Percentiles rank a stretch among this genome's conserved stretches.
These are phyloP conservation scores for Coreius guichenoti DNA, from an alignment of 2,797 vertebrate genomes.

Conservation along the genomic window DNA sequence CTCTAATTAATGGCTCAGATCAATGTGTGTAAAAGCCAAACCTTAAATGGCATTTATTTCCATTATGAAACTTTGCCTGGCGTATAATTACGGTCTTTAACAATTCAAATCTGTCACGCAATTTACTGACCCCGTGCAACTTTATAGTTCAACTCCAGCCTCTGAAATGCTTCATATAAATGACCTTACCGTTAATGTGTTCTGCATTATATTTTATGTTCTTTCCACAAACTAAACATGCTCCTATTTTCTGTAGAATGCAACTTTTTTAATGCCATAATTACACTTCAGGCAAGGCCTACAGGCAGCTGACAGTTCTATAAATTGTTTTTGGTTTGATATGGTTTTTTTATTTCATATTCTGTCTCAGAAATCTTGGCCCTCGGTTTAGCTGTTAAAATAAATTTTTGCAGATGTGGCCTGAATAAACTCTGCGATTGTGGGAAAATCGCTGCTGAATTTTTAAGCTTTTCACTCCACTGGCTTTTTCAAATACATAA, in stretches of 20 bases:
- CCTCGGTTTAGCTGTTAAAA: constrained; percentile 42
- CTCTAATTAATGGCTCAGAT: constrained; percentile 44
- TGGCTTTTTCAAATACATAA: constrained; percentile 15
- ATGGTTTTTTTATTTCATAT: constrained; percentile 53
- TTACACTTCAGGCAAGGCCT: constrained; percentile 44
- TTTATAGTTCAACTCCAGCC: constrained; percentile 49
- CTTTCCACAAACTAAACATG: constrained; percentile 47
- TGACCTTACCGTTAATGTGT: constrained; percentile 48
- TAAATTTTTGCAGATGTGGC: constrained; percentile 59
- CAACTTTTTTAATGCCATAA: constrained; percentile 54
- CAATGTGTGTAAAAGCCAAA: constrained; percentile 41
- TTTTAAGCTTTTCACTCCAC: neutral
- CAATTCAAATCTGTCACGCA: constrained; percentile 26
- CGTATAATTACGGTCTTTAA: constrained; percentile 30
- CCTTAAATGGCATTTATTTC: constrained; percentile 36
- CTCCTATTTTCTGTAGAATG: constrained; percentile 48
- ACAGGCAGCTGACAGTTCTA: constrained; percentile 45
- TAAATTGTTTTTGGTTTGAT: constrained; percentile 41
- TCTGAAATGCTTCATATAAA: constrained; percentile 52
- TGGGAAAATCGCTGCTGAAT: constrained; percentile 19
- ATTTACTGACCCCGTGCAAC: constrained; percentile 40
- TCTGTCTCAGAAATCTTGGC: constrained; percentile 44
- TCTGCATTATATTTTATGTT: constrained; percentile 53
- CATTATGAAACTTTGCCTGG: constrained; percentile 42
- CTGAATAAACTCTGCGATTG: constrained; percentile 48